A percentile compares a stretch with the other conserved stretches of the same genome.
phyloP scores from a whole-genome alignment of 2,113 vertebrate species.

The Bufo bufo region DNA sequence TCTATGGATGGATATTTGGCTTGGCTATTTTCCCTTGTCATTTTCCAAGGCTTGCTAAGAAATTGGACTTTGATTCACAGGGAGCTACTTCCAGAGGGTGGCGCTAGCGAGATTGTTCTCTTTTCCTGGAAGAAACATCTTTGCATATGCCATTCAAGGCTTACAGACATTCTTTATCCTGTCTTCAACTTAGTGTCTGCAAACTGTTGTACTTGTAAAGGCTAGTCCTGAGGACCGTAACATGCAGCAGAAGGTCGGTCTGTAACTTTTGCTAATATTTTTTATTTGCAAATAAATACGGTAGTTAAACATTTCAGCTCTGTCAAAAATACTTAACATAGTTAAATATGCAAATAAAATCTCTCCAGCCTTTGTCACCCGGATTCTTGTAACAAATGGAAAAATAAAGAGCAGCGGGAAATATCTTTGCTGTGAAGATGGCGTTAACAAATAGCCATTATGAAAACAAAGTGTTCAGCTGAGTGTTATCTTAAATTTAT shows the following conservation, averaged over 20 bases:
- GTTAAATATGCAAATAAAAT: neutral
- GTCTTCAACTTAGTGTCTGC: neutral
- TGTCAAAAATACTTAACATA: neutral
- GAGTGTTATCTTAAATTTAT: slow-evolving; percentile 59
- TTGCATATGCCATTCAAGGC: neutral
- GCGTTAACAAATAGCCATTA: slow-evolving; percentile 54
- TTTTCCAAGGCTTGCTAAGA: too few species aligned
- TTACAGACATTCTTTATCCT: neutral
- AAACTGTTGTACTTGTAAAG: neutral
- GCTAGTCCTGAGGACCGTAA: neutral
- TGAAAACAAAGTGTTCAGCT: slow-evolving; percentile 57
- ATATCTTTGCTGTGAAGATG: slow-evolving; percentile 32
- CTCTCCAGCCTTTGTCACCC: slow-evolving; percentile 17
- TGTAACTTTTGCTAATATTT: neutral
- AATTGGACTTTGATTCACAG: too few species aligned
- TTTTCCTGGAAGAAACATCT: too few species aligned
- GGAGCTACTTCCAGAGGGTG: too few species aligned
- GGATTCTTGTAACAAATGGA: slow-evolving; percentile 17
- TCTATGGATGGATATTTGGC: too few species aligned
- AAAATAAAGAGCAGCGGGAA: slow-evolving; percentile 21
- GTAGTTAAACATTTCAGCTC: neutral
- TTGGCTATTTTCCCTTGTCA: too few species aligned
- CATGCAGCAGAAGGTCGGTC: neutral
- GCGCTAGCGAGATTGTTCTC: too few species aligned
- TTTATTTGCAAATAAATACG: neutral